Conservation (phyloP, 2,797 vertebrate species). For the Myotis findleyi region DNA sequence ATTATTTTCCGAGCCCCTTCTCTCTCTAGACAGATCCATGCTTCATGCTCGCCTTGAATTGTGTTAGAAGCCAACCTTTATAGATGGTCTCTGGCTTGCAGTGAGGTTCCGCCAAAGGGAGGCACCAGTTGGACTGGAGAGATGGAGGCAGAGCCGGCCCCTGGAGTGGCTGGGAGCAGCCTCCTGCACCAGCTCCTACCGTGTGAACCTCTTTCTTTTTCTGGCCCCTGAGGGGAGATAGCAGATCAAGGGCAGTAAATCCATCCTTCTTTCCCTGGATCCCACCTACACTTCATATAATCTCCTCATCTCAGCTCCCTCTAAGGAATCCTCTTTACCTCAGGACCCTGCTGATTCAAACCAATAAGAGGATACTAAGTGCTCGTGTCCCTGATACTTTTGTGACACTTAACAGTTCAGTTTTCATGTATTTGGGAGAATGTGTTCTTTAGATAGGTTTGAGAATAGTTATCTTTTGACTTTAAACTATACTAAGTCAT, state of each 20-base stretch:
- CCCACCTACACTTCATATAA: accelerated
- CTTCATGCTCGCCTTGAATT: neutral
- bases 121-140: accelerated
- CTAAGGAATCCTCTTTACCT: neutral
- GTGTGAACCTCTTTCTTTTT: neutral
- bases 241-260: accelerated
- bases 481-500: neutral
- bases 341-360: neutral
- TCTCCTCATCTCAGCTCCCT: too few species aligned
- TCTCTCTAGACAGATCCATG: neutral
- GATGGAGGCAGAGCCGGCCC: neutral
- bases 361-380: neutral
- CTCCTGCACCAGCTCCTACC: too few species aligned
- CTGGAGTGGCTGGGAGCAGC: accelerated
- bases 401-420: neutral
- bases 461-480: neutral
- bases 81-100: neutral
- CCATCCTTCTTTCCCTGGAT: accelerated
- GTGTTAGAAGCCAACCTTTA: neutral
- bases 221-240: neutral
- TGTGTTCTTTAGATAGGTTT: neutral
- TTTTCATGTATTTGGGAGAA: neutral
- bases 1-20: neutral
- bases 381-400: neutral
- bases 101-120: neutral